Evolutionary conservation across 2,113 vertebrate genomes (phyloP), one percentile per base, ranked within the genome.

Genomic region (Gasterosteus nipponicus): DNA sequence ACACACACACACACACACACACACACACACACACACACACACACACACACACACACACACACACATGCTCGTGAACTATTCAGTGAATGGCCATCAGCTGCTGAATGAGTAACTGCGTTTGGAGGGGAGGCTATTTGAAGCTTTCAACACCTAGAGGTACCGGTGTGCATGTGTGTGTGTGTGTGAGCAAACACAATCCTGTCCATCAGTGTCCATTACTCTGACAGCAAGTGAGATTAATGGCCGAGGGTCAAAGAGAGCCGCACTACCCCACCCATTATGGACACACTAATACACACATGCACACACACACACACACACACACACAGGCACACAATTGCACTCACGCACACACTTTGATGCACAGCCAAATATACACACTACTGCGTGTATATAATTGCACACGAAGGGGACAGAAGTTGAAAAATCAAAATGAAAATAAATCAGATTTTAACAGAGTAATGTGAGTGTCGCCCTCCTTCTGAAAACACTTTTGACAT

Each of bases 211-310:
- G 92, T 93, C 92, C 88, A 93, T 94, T 93, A 93, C 78, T 80
- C 86, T 92, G 93, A 94, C 93, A 93, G 87, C 89, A 74, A 91
- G 91, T 91, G 94, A 95, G 95, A 96, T 95, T 94, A 94, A 95
- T 95, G 95, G 92, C 90, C 81, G 78, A 82, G 92, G 93, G 94
- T 95, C 95, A 95, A 73, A 68, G 75, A 79, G 38, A 90, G 78
- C 62, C 84, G 78, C 85, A 84, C 53, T 60, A 53, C 71, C 75
- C 47, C 73, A 39, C 79, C 71, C 69, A 60, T 76, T 80, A 70
- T 76, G 69, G 76, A 68, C 75, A 78, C 65, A 77, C 74, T 75
- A 74, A 76, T 64, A 72, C 80, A 61, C 62, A 78, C 73, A 88
- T 78, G 75, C 78, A 76, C 10, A 54, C 51, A 54, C 9, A 26